Evolutionary conservation across 92 coral and sea anemone genomes (phyloP).

Genomic region (Diadumene lineata): DNA sequence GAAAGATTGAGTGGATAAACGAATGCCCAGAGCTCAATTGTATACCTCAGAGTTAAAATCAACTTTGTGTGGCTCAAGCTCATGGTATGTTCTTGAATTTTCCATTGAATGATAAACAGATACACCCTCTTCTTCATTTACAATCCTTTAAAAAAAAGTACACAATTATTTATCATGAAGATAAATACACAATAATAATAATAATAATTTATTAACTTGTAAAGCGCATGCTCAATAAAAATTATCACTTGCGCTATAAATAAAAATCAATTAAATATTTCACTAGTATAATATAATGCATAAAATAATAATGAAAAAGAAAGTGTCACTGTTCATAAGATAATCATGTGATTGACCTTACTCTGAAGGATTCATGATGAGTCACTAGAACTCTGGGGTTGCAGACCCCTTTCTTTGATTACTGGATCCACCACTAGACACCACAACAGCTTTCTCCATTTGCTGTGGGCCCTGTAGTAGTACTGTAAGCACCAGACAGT

Average conservation of each 20-base stretch:
- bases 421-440: too few species aligned
- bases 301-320: too few species aligned
- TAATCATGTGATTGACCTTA: background rate
- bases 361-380: background rate
- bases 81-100: slow-evolving; percentile 87
- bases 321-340: too few species aligned
- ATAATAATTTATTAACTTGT: background rate
- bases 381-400: background rate
- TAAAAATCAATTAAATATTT: too few species aligned
- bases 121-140: slow-evolving; percentile 78
- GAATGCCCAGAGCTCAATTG: background rate
- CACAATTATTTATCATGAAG: background rate
- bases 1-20: background rate
- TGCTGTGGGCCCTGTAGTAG: too few species aligned
- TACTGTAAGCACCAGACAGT: too few species aligned
- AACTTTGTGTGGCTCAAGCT: slow-evolving; percentile 65
- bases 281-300: too few species aligned
- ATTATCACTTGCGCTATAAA: too few species aligned
- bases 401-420: too few species aligned
- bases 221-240: too few species aligned
- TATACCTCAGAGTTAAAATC: slow-evolving; percentile 87
- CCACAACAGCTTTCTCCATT: too few species aligned
- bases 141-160: slow-evolving; percentile 55
- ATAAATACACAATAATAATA: background rate
- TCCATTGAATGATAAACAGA: slow-evolving; percentile 78